Evolutionary conservation across 1,140 invertebrate species (phyloP).

Genomic region (Pseudomyrmex cubaensis): DNA sequence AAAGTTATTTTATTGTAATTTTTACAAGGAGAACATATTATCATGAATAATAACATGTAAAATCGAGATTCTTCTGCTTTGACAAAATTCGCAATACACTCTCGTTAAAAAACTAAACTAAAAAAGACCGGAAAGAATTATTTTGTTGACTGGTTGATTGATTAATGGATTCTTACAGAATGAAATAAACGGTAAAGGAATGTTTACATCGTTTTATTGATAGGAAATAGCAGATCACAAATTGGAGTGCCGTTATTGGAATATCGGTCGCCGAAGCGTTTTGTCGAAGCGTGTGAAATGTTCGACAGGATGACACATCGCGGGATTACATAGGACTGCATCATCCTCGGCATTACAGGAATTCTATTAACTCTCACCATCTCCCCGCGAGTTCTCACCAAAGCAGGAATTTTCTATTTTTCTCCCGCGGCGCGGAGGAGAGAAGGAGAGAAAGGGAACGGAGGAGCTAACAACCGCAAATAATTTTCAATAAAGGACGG

Average conservation of each 20-base stretch:
- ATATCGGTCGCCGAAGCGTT: slow-evolving; percentile 38
- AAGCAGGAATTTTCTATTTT: slow-evolving; percentile 51
- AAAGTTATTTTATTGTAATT: slow-evolving; percentile 18
- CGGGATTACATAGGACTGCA: slow-evolving; percentile 45
- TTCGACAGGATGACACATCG: slow-evolving; percentile 54
- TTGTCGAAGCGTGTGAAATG: slow-evolving; percentile 50
- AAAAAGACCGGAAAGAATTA: not conserved
- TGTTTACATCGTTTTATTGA: slow-evolving; percentile 49
- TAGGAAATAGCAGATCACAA: slow-evolving; percentile 37
- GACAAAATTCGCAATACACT: not conserved
- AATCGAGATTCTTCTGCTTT: slow-evolving; percentile 1
- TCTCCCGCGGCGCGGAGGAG: not conserved
- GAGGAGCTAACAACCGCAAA: not conserved
- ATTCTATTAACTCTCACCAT: slow-evolving; percentile 38
- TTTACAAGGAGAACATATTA: not conserved
- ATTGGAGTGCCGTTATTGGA: slow-evolving; percentile 41
- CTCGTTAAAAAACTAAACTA: not conserved
- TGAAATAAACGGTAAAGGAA: slow-evolving; percentile 17
- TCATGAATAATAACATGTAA: not conserved
- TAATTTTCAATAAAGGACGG: slow-evolving; percentile 49
- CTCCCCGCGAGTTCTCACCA: slow-evolving; percentile 33
- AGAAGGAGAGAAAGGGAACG: too few relatives aligned
- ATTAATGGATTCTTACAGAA: slow-evolving; percentile 22
- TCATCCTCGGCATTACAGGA: slow-evolving; percentile 45
- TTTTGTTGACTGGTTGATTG: not conserved